Evolutionary conservation across 2,797 vertebrate genomes (phyloP).

Genomic region (Bradypodion pumilum): DNA sequence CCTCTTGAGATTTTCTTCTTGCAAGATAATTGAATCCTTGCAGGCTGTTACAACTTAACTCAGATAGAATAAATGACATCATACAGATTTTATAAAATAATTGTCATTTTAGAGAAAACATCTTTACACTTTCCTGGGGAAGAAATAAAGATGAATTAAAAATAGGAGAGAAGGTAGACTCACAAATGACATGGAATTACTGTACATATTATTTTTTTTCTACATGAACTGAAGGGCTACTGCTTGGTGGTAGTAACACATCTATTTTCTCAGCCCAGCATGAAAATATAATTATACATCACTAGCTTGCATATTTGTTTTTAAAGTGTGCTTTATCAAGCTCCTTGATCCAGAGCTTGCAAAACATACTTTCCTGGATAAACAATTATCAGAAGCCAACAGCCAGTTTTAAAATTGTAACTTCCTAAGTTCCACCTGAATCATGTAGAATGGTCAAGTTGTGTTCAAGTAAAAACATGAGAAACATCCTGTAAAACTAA

Average conservation of each 20-base stretch:
- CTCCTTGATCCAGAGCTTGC: too few species aligned
- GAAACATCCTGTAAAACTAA: neutral
- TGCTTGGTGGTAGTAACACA: neutral
- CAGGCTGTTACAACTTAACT: slow-evolving; percentile 54
- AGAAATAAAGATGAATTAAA: slow-evolving; percentile 5
- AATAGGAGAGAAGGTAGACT: neutral
- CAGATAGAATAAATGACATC: slow-evolving; percentile 59
- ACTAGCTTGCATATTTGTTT: neutral
- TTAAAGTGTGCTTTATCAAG: too few species aligned
- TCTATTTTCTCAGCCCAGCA: neutral
- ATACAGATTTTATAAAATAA: slow-evolving; percentile 53
- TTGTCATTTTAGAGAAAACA: slow-evolving; percentile 58
- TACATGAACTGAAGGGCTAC: neutral
- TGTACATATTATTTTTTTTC: too few species aligned
- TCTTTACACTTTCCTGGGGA: slow-evolving; percentile 49
- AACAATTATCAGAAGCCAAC: too few species aligned
- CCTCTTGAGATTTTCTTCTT: slow-evolving; percentile 34
- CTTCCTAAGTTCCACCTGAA: too few species aligned
- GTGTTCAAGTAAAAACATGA: too few species aligned
- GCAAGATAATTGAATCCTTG: slow-evolving; percentile 66
- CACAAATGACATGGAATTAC: neutral
- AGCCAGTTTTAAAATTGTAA: too few species aligned
- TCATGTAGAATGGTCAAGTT: too few species aligned
- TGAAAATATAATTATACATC: neutral
- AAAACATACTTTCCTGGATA: too few species aligned